phyloP scores from a whole-genome alignment of 2,888 invertebrate genomes.

The Leptothorax acervorum region DNA sequence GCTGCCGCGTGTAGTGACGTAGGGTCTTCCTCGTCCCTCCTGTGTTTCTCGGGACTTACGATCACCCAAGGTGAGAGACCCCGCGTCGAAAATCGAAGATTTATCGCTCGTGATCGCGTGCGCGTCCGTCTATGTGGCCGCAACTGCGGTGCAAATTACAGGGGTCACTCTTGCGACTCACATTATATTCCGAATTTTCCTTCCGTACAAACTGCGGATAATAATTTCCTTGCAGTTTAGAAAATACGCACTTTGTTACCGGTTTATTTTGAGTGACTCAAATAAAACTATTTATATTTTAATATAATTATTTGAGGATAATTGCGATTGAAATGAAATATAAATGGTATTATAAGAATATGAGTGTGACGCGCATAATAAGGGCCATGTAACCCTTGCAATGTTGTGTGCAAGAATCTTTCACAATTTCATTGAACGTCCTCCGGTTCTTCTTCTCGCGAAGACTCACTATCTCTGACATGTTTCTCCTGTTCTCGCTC shows the following conservation, averaged over 20 bases:
- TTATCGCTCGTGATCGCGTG: constrained; percentile 73
- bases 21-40: constrained; percentile 72
- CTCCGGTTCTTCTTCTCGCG: background rate
- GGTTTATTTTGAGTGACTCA: background rate
- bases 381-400: background rate
- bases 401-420: background rate
- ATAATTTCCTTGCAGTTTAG: background rate
- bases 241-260: background rate
- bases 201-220: background rate
- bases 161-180: background rate
- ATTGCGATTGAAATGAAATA: background rate
- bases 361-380: background rate
- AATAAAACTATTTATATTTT: background rate
- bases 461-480: background rate
- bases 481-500: constrained; percentile 5
- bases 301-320: background rate
- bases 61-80: constrained; percentile 74
- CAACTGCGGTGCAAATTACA: constrained; percentile 61
- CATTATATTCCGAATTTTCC: constrained; percentile 3
- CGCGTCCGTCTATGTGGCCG: constrained; percentile 25
- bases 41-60: constrained; percentile 66
- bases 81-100: constrained; percentile 74
- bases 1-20: constrained; percentile 83
- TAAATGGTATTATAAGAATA: background rate
- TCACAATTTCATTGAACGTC: background rate